phyloP scores from a whole-genome alignment of 2,797 vertebrate species.

The Cuculus canorus region DNA sequence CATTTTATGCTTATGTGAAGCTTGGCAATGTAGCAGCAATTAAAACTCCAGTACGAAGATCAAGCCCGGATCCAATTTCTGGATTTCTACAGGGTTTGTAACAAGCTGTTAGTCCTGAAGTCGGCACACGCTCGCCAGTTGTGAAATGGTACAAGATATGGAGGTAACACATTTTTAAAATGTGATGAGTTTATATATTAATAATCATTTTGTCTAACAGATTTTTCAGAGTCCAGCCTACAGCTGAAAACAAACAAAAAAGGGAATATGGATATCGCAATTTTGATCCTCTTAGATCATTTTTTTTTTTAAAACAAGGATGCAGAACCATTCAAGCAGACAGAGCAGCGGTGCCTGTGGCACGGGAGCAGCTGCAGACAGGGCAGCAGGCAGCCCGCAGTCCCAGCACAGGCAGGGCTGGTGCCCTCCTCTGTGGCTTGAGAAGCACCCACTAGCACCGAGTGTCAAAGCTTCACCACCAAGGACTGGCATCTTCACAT shows the following conservation, averaged over 20 bases:
- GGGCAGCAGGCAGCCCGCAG: neutral
- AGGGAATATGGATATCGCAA: neutral
- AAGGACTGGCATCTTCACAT: neutral
- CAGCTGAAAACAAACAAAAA: neutral
- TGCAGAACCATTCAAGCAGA: neutral
- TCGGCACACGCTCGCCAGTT: neutral
- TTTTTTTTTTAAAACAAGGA: accelerated
- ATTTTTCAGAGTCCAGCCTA: neutral
- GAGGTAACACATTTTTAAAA: neutral
- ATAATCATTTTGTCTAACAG: neutral
- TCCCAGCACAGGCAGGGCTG: neutral
- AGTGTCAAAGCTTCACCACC: neutral
- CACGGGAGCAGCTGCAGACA: no score
- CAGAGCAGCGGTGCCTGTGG: accelerated
- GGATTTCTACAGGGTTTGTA: neutral
- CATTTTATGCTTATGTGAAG: neutral
- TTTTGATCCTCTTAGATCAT: neutral
- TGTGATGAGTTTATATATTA: neutral
- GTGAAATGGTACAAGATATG: accelerated
- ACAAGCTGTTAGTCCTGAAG: neutral
- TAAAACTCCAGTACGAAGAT: neutral
- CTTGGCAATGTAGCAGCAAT: neutral
- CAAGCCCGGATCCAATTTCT: neutral
- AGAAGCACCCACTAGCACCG: neutral
- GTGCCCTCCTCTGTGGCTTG: neutral